Evolutionary conservation across 2,888 invertebrate species (phyloP).

Genomic region (Drosophila paramelanica): DNA sequence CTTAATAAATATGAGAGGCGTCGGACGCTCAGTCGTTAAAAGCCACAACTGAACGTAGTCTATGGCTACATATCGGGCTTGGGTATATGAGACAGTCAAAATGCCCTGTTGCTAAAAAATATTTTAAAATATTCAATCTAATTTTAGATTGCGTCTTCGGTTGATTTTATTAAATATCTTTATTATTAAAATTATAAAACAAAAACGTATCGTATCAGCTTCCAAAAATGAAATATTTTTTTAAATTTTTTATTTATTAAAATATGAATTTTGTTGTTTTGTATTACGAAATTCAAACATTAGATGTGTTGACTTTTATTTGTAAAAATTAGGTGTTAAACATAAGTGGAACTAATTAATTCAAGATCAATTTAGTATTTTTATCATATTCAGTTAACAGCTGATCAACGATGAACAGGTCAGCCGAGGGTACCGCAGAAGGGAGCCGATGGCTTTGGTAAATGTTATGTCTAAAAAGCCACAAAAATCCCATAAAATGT

Average conservation of each 20-base stretch:
- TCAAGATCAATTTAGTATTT: too few relatives aligned
- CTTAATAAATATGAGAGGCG: conserved; percentile 69
- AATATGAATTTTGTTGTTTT: too few relatives aligned
- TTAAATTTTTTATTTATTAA: too few relatives aligned
- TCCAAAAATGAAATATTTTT: too few relatives aligned
- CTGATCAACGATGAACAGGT: background rate
- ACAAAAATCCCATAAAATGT: conserved; percentile 69
- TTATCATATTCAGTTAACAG: background rate
- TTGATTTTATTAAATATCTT: too few relatives aligned
- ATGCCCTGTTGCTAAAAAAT: background rate
- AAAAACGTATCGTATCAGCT: too few relatives aligned
- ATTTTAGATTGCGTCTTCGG: too few relatives aligned
- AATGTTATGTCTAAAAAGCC: conserved; percentile 43
- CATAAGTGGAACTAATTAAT: too few relatives aligned
- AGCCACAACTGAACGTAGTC: conserved; percentile 21
- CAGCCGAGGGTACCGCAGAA: conserved; percentile 11
- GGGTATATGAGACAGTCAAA: background rate
- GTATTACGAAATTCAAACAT: too few relatives aligned
- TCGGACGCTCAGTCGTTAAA: conserved; percentile 60
- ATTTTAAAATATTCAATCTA: background rate
- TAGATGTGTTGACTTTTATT: too few relatives aligned
- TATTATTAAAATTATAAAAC: too few relatives aligned
- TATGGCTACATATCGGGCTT: background rate
- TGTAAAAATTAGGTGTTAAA: too few relatives aligned
- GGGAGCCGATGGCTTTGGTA: conserved; percentile 24